Evolutionary conservation across 2,797 vertebrate genomes (phyloP), one percentile per base, ranked within the genome.

Genomic region (Lithobates pipiens): DNA sequence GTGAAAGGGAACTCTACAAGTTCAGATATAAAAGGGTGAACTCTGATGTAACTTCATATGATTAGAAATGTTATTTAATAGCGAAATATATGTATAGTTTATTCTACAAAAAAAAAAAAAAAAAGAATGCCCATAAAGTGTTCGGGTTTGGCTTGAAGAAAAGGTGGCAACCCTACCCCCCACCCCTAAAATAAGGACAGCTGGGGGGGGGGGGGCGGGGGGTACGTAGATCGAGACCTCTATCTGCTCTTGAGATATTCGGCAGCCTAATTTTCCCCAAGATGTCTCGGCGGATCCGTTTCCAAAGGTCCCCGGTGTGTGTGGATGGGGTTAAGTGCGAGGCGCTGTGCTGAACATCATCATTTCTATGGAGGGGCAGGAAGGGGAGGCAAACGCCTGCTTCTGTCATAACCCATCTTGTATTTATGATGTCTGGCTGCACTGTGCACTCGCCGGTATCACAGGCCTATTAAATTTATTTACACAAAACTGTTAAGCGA

Each of bases 401-500:
- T 87, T 71, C 81, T 83, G 79, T 87, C 81, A 84, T 76, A 87
- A 61, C 81, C 81, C 86, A 87, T 87, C 86, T 87, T 87, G 86
- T 87, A 87, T 87, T 87, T 87, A 87, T 18, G 81, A 87, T 76
- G 76, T 84, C 81, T 80, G 27, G 39, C 86, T 80, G 71, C 81
- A 83, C 85, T 76, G 61, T 76, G 71, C 75, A 76, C 86, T 87
- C 61, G 80, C 18, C 83, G 86, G 71, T 69, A 83, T 79, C 82
- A 83, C 81, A 84, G 74, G 80, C 86, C 86, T 83, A 87, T 87
- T 87, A 87, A 87, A 87, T 83, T 87, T 87, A 87, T 87, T 87
- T 87, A 87, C 81, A 87, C 86, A 87, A 87, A 87, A 87, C 81
- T 87, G 86, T 87, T 87, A 87, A 87, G 86, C 86, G 76, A 84